A percentile compares a stretch with the other conserved stretches of the same genome.
phyloP scores from a whole-genome alignment of 1,140 invertebrate genomes.

The Pseudomyrmex cubaensis region DNA sequence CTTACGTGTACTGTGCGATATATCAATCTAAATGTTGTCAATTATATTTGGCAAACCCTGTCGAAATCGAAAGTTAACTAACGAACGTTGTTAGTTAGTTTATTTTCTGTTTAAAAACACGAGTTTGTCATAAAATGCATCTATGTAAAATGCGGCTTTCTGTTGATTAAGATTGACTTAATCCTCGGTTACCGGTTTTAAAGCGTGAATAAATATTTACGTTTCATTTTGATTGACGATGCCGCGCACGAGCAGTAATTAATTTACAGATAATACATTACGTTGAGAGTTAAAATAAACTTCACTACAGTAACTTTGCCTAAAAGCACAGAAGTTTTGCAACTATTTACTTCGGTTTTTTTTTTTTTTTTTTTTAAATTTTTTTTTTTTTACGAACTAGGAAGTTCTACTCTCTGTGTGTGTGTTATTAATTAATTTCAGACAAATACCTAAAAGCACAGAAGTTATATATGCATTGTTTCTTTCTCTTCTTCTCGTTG shows the following conservation, averaged over 20 bases:
- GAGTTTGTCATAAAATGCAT: not conserved
- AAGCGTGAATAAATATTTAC: slow-evolving; percentile 16
- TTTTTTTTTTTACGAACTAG: not conserved
- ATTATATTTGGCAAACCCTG: not conserved
- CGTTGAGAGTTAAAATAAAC: not conserved
- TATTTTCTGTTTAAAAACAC: not conserved
- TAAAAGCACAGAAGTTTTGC: not conserved
- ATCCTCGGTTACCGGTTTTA: slow-evolving; percentile 19
- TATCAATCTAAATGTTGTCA: slow-evolving; percentile 1
- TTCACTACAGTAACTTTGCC: not conserved
- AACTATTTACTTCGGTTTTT: not conserved
- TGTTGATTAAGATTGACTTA: slow-evolving; percentile 9
- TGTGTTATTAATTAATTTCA: no score
- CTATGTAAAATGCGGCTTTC: not conserved
- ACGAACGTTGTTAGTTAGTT: not conserved
- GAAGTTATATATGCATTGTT: no score
- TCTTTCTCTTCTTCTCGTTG: no score
- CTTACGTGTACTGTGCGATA: not conserved
- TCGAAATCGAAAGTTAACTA: not conserved
- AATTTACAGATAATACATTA: slow-evolving; percentile 31
- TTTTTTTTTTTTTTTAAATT: not conserved
- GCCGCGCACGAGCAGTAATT: slow-evolving; percentile 10
- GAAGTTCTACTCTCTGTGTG: no score
- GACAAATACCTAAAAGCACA: no score
- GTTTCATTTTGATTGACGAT: not conserved